Percentiles rank a stretch among this genome's conserved stretches.
Conservation (phyloP, 2,888 invertebrate genomes). For the Melinopterus prodromus region DNA sequence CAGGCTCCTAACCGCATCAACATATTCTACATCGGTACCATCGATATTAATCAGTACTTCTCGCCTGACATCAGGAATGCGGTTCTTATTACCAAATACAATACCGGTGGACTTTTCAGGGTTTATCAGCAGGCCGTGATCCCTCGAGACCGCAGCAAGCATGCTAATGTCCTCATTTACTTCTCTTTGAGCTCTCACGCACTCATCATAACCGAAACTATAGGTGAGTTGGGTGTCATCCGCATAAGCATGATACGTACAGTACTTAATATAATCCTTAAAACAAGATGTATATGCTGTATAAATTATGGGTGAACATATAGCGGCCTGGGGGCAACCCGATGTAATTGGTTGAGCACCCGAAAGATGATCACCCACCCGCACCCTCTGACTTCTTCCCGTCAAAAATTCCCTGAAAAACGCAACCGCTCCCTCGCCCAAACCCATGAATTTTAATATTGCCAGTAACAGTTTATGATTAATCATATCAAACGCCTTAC, state of each 20-base stretch:
- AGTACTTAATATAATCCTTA: not conserved
- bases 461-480: not conserved
- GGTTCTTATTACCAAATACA: conserved; percentile 4
- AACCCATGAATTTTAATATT: not conserved
- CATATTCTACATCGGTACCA: not conserved
- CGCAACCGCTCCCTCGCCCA: no score
- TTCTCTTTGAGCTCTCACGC: not conserved
- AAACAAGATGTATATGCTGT: conserved; percentile 5
- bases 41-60: conserved; percentile 10
- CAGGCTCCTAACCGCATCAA: not conserved
- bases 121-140: not conserved
- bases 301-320: not conserved
- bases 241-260: not conserved
- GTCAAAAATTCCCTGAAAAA: not conserved
- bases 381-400: no score
- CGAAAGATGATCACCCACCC: no score
- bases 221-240: conserved; percentile 5
- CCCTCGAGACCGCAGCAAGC: not conserved
- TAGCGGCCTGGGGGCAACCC: not conserved
- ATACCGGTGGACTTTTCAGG: not conserved
- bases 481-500: not conserved
- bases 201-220: not conserved
- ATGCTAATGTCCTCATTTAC: not conserved
- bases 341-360: no score
- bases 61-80: not conserved